Base-by-base conservation (phyloP, 1,140 invertebrate genomes). In the Polypedilum pembai region DNA sequence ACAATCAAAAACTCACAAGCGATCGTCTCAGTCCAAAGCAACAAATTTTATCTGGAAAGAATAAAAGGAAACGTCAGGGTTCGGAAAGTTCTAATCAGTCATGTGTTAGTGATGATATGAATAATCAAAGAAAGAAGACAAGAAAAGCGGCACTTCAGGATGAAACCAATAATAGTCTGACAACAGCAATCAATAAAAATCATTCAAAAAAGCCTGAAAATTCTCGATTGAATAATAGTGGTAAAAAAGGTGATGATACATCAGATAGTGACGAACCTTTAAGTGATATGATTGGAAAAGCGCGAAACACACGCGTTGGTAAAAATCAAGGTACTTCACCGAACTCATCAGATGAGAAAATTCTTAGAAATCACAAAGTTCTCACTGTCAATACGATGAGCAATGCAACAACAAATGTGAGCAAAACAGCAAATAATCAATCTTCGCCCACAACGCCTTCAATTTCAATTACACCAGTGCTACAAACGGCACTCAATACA, bases 201-300 rank as follows among this genome's bases (percentile, higher is more conserved):
- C 73, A 65, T 21, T 5, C 18, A 12, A 33, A 75, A 63, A 74
- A 73, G 73, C 20, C 73, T 10, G 65, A 69, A 20, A 69, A 20
- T 69, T 56, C 45, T 15, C 10, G n/a, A 56, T 20, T 69, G 65
- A 69, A 69, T 18, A 69, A 21, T 21, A 20, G 17, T 69, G 65
- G n/a, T 10, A 41, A 33, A 83, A 75, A 78, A 80, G 75, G 76
- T 17, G 85, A 87, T 75, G 87, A 88, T 73, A 87, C 87, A 18
- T 91, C 90, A 24, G 91, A 92, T 77, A 91, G 91, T 77, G 91
- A 92, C 80, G 91, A 93, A 81, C 91, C 91, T 73, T 83, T 92
- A 21, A 90, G 90, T 77, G 89, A 90, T 78, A 84, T 88, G 41
- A 85, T 86, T 8, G 90, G 87, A 73, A 92, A 92, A 83, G 86